These are phyloP conservation scores for Chionodraco myersi DNA, from an alignment of 2,113 vertebrate species.

Conservation along the genomic window DNA sequence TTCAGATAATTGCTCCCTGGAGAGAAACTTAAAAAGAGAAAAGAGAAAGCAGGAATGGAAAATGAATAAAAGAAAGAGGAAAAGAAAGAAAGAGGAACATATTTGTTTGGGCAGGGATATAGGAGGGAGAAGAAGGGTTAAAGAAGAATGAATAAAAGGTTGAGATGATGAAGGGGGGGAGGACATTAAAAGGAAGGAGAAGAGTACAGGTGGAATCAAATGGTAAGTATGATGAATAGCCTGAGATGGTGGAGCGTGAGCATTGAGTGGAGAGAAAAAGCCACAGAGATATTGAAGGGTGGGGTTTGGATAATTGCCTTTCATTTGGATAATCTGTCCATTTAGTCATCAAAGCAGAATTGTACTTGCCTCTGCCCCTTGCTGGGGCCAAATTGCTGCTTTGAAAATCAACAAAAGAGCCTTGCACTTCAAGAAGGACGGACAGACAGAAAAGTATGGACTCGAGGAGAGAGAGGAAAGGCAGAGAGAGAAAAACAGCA, in stretches of 20 bases:
- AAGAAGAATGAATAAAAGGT: conserved; percentile 46
- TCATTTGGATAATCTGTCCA: conserved; percentile 79
- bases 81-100: not conserved
- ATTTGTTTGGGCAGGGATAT: conserved; percentile 39
- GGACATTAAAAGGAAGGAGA: conserved; percentile 33
- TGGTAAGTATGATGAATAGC: conserved; percentile 60
- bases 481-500: not conserved
- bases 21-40: conserved; percentile 1
- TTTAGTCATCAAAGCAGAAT: conserved; percentile 78
- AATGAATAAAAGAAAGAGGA: conserved; percentile 6
- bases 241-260: conserved; percentile 40
- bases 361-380: conserved; percentile 65
- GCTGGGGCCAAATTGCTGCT: conserved; percentile 71
- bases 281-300: conserved; percentile 53
- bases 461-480: conserved; percentile 17
- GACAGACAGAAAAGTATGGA: conserved; percentile 49
- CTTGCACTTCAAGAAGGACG: conserved; percentile 34
- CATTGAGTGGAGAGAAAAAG: conserved; percentile 33
- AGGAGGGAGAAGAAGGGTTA: conserved; percentile 36
- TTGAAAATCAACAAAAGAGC: conserved; percentile 75
- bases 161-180: conserved; percentile 31
- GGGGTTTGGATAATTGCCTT: conserved; percentile 75
- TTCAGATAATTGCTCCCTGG: conserved; percentile 54
- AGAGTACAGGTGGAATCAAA: conserved; percentile 65
- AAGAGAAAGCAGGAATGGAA: not conserved